phyloP scores from a whole-genome alignment of 2,113 vertebrate species.

The Rhabdomys dilectus region DNA sequence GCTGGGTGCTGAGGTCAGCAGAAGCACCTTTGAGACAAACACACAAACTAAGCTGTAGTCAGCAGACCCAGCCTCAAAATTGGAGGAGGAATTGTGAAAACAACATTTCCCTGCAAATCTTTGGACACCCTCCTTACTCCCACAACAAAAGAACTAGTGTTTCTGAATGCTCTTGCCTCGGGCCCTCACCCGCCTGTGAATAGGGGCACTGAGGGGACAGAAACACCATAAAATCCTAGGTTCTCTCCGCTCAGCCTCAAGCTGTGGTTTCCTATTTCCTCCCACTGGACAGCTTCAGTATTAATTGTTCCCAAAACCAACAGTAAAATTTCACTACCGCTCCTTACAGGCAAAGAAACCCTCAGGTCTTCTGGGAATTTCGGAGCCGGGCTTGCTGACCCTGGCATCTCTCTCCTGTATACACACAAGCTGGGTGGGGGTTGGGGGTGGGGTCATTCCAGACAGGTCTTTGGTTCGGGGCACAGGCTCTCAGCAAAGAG shows the following conservation, averaged over 20 bases:
- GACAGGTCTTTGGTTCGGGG: neutral
- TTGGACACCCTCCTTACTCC: neutral
- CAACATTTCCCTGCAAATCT: neutral
- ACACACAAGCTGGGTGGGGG: neutral
- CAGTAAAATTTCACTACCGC: conserved; percentile 61
- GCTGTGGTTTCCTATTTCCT: conserved; percentile 64
- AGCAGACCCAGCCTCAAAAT: neutral
- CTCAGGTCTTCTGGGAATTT: conserved; percentile 8
- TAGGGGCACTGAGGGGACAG: conserved; percentile 31
- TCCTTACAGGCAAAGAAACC: conserved; percentile 52
- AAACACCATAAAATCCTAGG: conserved; percentile 37
- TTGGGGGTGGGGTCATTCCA: neutral
- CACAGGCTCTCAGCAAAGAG: neutral
- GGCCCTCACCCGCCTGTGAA: conserved; percentile 15
- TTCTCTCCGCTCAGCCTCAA: neutral
- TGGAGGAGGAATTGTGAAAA: conserved; percentile 27
- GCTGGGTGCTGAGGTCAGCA: neutral
- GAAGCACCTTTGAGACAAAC: neutral
- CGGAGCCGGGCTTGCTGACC: conserved; percentile 1
- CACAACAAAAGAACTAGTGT: conserved; percentile 69
- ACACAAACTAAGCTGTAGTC: conserved; percentile 42
- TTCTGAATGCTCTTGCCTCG: neutral
- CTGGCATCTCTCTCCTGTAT: neutral
- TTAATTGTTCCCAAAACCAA: conserved; percentile 65
- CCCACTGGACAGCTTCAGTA: conserved; percentile 62